Evolutionary conservation across 2,113 vertebrate genomes (phyloP).

Genomic region (Mirza zaza): DNA sequence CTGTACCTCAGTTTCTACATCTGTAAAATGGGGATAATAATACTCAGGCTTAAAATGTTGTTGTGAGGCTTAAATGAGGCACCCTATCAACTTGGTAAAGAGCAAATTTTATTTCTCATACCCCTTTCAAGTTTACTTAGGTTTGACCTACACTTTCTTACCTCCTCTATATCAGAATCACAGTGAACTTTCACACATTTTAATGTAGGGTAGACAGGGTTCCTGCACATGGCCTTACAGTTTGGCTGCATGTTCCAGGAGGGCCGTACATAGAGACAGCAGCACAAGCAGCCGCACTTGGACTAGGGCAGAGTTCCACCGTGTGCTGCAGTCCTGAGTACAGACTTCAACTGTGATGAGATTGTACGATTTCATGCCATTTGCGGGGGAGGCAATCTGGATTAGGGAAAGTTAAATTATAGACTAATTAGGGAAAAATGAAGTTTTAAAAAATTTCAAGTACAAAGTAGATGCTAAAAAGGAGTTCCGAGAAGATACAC

Average conservation of each 20-base stretch:
- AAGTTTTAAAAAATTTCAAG: neutral
- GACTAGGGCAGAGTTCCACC: rapidly evolving
- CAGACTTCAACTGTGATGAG: neutral
- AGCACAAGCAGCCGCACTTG: rapidly evolving
- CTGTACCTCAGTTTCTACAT: neutral
- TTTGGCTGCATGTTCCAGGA: too few species aligned
- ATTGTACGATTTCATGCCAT: neutral
- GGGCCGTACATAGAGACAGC: rapidly evolving
- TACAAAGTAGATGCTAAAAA: neutral
- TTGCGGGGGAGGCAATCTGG: neutral
- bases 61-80: neutral
- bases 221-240: rapidly evolving
- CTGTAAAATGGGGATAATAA: neutral
- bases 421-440: neutral
- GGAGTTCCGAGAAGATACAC: neutral
- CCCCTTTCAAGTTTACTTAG: neutral
- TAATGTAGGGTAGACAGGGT: too few species aligned
- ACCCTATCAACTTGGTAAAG: rapidly evolving
- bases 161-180: neutral
- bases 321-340: neutral
- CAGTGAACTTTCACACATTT: neutral
- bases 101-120: neutral
- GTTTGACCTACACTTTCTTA: neutral
- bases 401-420: neutral
- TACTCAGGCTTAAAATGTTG: neutral